A percentile compares a stretch with the other conserved stretches of the same genome.
Evolutionary conservation across 2,113 vertebrate genomes (phyloP).

Genomic region (Macrotis lagotis): DNA sequence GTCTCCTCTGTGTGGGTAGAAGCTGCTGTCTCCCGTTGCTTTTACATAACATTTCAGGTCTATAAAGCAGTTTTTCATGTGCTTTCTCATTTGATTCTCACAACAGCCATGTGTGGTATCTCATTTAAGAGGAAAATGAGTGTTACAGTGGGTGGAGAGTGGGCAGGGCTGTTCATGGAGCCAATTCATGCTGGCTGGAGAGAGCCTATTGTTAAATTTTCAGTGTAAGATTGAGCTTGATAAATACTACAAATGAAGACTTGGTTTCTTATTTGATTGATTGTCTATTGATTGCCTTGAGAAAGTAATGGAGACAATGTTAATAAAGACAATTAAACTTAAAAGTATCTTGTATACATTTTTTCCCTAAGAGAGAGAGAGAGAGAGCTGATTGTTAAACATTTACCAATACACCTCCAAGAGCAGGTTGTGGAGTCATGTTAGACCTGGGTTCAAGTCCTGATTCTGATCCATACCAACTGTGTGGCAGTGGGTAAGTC

Average conservation of each 20-base stretch:
- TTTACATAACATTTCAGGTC: background rate
- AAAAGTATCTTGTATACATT: background rate
- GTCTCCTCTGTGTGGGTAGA: background rate
- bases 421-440: background rate
- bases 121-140: background rate
- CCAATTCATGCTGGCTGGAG: background rate
- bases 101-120: background rate
- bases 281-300: background rate
- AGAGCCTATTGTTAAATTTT: background rate
- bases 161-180: background rate
- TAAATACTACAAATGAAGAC: background rate
- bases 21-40: background rate
- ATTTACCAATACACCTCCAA: background rate
- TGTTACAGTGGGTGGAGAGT: background rate
- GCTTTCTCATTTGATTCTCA: background rate
- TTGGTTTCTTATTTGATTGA: background rate
- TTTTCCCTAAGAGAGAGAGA: background rate
- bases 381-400: background rate
- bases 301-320: background rate
- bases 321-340: background rate
- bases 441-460: background rate
- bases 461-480: background rate
- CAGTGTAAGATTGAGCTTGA: background rate
- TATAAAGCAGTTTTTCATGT: background rate
- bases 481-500: background rate